Evolutionary conservation across 1,140 invertebrate genomes (phyloP).

Genomic region (Arion vulgaris): DNA sequence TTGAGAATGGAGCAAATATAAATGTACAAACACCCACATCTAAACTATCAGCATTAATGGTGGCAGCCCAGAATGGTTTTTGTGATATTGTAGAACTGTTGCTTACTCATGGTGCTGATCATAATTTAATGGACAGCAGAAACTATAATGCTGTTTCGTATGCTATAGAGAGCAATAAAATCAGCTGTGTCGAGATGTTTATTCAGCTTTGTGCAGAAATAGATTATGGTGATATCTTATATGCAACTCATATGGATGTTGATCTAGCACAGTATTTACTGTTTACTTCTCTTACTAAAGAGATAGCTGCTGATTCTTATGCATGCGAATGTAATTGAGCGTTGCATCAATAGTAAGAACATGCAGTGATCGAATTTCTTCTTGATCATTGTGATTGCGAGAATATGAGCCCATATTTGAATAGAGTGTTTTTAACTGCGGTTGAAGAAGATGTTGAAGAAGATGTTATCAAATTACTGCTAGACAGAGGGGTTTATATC

Average conservation of each 20-base stretch:
- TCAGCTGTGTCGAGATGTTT: neutral
- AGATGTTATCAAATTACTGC: neutral
- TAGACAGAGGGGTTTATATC: neutral
- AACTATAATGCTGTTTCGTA: neutral
- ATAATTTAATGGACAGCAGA: neutral
- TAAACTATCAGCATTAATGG: neutral
- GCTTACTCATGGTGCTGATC: neutral
- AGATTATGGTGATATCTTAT: neutral
- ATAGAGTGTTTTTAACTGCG: neutral
- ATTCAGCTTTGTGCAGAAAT: slow-evolving; percentile 12
- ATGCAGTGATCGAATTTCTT: neutral
- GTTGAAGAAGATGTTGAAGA: neutral
- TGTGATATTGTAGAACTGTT: slow-evolving; percentile 2
- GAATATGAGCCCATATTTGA: neutral
- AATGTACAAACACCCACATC: neutral
- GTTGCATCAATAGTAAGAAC: neutral
- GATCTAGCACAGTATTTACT: neutral
- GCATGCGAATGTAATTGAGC: neutral
- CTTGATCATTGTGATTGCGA: slow-evolving; percentile 10
- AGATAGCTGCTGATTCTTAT: neutral
- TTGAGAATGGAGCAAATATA: slow-evolving; percentile 4
- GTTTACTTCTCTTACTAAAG: neutral
- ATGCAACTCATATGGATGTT: neutral
- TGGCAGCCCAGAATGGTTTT: neutral
- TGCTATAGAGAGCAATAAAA: neutral